phyloP scores from a whole-genome alignment of 2,113 vertebrate species.

The Upupa epops region DNA sequence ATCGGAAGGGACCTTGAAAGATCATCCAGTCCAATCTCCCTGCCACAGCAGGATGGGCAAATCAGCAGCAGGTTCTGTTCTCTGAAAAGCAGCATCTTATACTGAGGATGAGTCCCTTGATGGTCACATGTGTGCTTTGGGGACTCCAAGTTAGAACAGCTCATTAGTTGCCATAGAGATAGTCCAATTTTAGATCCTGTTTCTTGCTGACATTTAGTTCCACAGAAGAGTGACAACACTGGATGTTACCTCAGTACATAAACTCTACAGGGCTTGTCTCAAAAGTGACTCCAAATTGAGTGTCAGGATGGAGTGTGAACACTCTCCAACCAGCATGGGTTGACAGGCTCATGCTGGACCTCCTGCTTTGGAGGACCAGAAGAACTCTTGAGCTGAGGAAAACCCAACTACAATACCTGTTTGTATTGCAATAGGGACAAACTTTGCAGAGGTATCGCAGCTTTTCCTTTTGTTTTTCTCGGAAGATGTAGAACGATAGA shows the following conservation, averaged over 20 bases:
- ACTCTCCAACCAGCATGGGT: not conserved
- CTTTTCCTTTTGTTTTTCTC: not conserved
- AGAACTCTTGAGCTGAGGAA: not conserved
- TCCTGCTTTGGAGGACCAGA: not conserved
- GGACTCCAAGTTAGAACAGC: conserved; percentile 46
- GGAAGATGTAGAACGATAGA: not conserved
- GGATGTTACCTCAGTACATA: conserved; percentile 33
- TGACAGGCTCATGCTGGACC: not conserved
- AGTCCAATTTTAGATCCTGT: conserved; percentile 56
- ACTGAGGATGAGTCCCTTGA: conserved; percentile 22
- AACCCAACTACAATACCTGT: not conserved
- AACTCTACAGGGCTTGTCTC: conserved; percentile 4
- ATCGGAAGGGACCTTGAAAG: too few species aligned
- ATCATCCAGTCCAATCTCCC: too few species aligned
- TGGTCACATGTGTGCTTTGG: conserved; percentile 28
- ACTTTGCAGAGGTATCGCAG: not conserved
- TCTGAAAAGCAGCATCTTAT: conserved; percentile 28
- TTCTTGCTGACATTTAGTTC: conserved; percentile 58
- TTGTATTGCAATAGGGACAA: not conserved
- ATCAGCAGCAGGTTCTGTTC: conserved; percentile 12
- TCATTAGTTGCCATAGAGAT: conserved; percentile 60
- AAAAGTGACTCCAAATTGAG: conserved; percentile 27
- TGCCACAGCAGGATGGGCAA: too few species aligned
- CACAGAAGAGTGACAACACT: conserved; percentile 27
- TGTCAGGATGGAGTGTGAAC: not conserved